A percentile compares a stretch with the other conserved stretches of the same genome.
phyloP scores from a whole-genome alignment of 2,113 vertebrate genomes.

The Sula dactylatra region DNA sequence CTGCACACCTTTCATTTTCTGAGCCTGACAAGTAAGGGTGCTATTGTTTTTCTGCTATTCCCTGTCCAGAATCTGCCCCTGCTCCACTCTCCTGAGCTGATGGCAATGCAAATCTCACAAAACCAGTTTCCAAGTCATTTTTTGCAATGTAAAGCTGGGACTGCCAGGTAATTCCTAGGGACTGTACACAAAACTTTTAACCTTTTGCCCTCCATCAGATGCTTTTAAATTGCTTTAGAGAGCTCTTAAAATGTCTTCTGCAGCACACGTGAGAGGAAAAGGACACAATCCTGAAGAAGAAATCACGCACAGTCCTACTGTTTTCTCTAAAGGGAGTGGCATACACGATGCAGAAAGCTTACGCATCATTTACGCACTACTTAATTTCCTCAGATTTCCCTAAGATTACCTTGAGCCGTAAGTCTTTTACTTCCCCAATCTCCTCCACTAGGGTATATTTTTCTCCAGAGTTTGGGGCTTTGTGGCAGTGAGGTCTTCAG shows the following conservation, averaged over 20 bases:
- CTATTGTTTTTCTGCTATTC: neutral
- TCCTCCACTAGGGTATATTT: neutral
- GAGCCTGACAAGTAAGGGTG: neutral
- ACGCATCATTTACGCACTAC: neutral
- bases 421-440: neutral
- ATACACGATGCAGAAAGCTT: neutral
- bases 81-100: neutral
- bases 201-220: conserved; percentile 40
- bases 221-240: neutral
- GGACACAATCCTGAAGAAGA: neutral
- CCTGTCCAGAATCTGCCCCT: neutral
- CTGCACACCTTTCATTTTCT: neutral
- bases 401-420: neutral
- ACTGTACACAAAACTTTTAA: conserved; percentile 17
- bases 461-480: neutral
- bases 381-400: neutral
- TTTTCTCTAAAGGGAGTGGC: neutral
- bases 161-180: neutral
- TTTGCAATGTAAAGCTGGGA: neutral
- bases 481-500: neutral
- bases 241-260: neutral
- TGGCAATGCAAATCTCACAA: neutral
- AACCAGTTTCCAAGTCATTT: neutral
- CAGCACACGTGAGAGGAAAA: neutral
- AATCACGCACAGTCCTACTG: neutral